Evolutionary conservation across 2,888 invertebrate species (phyloP).

Genomic region (Hirtodrosophila histrioides): DNA sequence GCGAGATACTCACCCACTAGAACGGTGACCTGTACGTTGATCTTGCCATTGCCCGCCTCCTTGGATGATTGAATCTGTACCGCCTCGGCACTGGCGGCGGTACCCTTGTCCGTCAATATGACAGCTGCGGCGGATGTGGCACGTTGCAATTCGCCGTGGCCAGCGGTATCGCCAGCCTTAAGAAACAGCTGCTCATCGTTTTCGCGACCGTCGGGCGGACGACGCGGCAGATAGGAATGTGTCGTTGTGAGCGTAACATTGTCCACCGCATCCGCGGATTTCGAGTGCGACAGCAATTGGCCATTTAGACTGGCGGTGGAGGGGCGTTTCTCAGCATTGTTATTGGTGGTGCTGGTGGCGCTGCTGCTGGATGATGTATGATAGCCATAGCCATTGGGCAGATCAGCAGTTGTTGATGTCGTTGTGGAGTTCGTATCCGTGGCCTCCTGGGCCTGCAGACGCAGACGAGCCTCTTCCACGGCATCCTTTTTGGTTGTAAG

Average conservation of each 20-base stretch:
- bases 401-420: constrained; percentile 38
- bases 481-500: constrained; percentile 97
- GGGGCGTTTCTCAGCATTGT: constrained; percentile 62
- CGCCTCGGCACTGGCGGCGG: constrained; percentile 76
- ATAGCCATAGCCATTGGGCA: constrained; percentile 66
- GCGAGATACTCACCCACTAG: constrained; percentile 86
- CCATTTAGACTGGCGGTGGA: constrained; percentile 74
- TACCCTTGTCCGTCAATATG: constrained; percentile 86
- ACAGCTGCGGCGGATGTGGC: constrained; percentile 85
- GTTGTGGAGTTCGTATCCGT: constrained; percentile 70
- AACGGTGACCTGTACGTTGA: constrained; percentile 94
- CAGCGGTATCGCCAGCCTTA: constrained; percentile 45
- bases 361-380: constrained; percentile 42
- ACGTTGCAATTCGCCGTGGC: constrained; percentile 64
- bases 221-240: constrained; percentile 82
- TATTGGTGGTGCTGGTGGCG: constrained; percentile 50
- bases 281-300: constrained; percentile 71
- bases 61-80: constrained; percentile 85
- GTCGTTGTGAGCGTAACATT: constrained; percentile 65
- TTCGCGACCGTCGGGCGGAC: constrained; percentile 93
- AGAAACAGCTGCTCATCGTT: constrained; percentile 86
- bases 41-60: constrained; percentile 90
- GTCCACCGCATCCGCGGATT: constrained; percentile 79
- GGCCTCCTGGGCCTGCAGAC: constrained; percentile 87
- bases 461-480: constrained; percentile 93